Evolutionary conservation across 2,888 invertebrate genomes (phyloP), one percentile per base, ranked within the genome.

Genomic region (Corythucha ciliata): DNA sequence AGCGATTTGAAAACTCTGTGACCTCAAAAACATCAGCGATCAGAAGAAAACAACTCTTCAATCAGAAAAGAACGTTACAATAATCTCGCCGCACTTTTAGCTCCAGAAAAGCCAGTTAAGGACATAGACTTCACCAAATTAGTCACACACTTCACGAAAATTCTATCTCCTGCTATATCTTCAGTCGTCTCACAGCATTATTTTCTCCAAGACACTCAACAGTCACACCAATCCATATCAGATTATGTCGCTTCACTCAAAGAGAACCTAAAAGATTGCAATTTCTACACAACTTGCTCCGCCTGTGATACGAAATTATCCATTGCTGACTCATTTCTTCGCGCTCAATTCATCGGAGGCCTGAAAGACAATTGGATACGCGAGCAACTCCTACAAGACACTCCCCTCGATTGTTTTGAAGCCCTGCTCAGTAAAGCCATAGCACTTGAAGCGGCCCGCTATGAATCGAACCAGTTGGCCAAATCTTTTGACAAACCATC

Each of bases 101-200:
- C 10, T 29, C 29, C 29, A 29, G 42, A 4, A 24, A 46, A 24
- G 25, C 24, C 4, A 18, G 40, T 53, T 3, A 52, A 52, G 22
- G 4, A 25, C 16, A 26, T 54, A 16, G 8, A 8, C 4, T 53
- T 34, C 21, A 27, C 26, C n/a, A 26, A 24, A 1, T 25, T 54
- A 6, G 36, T 52, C 5, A 7, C 16, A 32, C 16, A 20, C 36
- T 54, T 52, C 20, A 21, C 22, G 27, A 24, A 48, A 29, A 22
- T 51, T 10, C 40, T 54, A n/a, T 26, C 32, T 25, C 47, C 52
- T 29, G 4, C 25, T 25, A 29, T 41, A 25, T 53, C 27, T 22
- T 37, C 27, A 5, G 49, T 51, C 18, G 50, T 50, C 18, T 50
- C 50, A 29, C 50, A 50, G 40, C 50, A 47, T 20, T 50, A 50